Evolutionary conservation across 1,140 invertebrate species (phyloP), one percentile per base, ranked within the genome.

Genomic region (Aphaenogaster floridana): DNA sequence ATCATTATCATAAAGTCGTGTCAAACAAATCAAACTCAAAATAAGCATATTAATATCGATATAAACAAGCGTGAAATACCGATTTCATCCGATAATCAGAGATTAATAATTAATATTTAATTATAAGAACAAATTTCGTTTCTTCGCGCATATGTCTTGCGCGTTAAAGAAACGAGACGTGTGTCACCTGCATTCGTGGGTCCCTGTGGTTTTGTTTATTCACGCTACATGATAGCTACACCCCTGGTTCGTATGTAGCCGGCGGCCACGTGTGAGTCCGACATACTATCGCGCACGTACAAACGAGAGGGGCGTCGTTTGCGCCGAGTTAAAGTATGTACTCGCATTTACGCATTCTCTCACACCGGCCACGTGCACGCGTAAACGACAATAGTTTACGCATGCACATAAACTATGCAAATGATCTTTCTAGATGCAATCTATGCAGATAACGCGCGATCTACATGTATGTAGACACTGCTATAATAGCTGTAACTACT

Each of bases 281-380:
- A 83, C 69, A 74, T 42, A 74, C 28, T 39, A 36, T 74, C 69
- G 13, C 28, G 52, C 39, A 17, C 39, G 42, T 45, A 36, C 42
- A 61, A 74, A 68, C 42, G 42, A 39, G 45, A 83, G 80, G 42
- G 50, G 39, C 66, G 68, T 61, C 69, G 45, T 48, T 71, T 57
- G 50, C 21, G 21, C 50, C 78, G 52, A 63, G 80, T 76, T 84
- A 76, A 84, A 84, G 80, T 84, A 74, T 48, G 69, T 84, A 74
- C 80, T 84, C 80, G 69, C 80, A 76, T 84, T 84, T 74, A 76
- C 69, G 69, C 80, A 48, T 68, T n/a, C 68, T 15, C 68, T 74
- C 80, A 54, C 21, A 57, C 42, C n/a, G 54, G 54, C 80, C 80
- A 84, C 69, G 57, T 84, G 71, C 39, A 45, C 39, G 64, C 63